Evolutionary conservation across 2,113 vertebrate species (phyloP), one percentile per base, ranked within the genome.

Genomic region (Catagonus wagneri): DNA sequence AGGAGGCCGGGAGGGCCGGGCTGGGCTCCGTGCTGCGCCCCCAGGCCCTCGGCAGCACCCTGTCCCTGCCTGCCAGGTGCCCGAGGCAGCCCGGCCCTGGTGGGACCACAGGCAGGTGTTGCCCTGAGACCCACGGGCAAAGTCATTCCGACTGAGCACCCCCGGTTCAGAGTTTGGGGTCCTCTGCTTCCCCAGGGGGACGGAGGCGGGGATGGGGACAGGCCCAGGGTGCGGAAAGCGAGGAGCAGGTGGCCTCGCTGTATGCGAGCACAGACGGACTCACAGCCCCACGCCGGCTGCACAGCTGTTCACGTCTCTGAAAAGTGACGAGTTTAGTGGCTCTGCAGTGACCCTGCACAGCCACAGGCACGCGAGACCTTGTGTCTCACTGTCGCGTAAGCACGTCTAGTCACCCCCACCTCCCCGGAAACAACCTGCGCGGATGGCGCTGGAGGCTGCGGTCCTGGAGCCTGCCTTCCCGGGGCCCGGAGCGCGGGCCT

Each of bases 351-450:
- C 32, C 29, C 16, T 17, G 65, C 0, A 6, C 65, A 0, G 7
- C 29, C 32, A 16, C 6, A 15, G 65, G 65, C 3, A 6, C 7
- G 65, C 3, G 32, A 29, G 65, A 29, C 15, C 6, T 29, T 8
- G 29, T 29, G 44, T n/a, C 14, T n/a, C 65, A n/a, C 14, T 66
- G 65, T 66, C 44, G 65, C 7, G 15, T 17, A n/a, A 32, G 7
- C 1, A 14, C 0, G 0, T n/a, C 6, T 17, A 16, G 9, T n/a
- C 29, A 12, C 0, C 63, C 25, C 27, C 63, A 65, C 25, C 63
- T 15, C 25, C 12, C 63, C 22, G 27, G 63, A 65, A 15, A 15
- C 22, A 61, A 23, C 3, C 60, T 61, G 8, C 1, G 13, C 63
- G 29, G 61, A 29, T 44, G 44, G 8, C 44, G 44, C 44, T 44